These are phyloP conservation scores for Stichopus horrens DNA, from an alignment of 53 echinoderm and acorn worm genomes.

Conservation along the genomic window DNA sequence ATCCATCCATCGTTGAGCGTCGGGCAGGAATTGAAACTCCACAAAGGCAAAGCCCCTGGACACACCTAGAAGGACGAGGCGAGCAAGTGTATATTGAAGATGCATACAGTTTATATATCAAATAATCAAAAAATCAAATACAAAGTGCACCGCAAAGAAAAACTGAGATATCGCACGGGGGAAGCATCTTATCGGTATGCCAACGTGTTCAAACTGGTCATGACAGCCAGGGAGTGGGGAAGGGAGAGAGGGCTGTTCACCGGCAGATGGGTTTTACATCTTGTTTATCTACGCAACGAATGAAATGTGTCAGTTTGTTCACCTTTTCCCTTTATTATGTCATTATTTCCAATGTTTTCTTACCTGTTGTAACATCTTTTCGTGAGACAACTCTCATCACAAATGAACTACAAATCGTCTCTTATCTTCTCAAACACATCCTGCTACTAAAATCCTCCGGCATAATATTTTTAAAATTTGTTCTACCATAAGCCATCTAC, in stretches of 20 bases:
- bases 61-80: conserved; percentile 86
- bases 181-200: background rate
- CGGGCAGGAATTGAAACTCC: conserved; percentile 99
- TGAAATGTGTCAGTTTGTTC: background rate
- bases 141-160: conserved; percentile 7
- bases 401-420: background rate
- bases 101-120: conserved; percentile 16
- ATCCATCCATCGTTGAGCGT: conserved; percentile 99
- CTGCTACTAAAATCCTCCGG: no score
- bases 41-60: conserved; percentile 99
- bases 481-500: no score
- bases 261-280: background rate
- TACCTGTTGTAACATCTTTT: background rate
- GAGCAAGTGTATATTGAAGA: conserved; percentile 60
- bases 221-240: background rate
- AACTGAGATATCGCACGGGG: conserved; percentile 10
- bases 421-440: no score
- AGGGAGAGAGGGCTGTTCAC: conserved; percentile 34
- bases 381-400: conserved; percentile 1
- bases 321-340: background rate
- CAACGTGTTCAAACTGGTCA: background rate
- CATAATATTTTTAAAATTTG: no score
- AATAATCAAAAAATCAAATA: conserved; percentile 17
- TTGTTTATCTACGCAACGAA: background rate
- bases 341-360: background rate